Percentiles rank a stretch among this genome's conserved stretches.
These are phyloP conservation scores for Channa argus DNA, from an alignment of 2,113 vertebrate species.

Conservation along the genomic window DNA sequence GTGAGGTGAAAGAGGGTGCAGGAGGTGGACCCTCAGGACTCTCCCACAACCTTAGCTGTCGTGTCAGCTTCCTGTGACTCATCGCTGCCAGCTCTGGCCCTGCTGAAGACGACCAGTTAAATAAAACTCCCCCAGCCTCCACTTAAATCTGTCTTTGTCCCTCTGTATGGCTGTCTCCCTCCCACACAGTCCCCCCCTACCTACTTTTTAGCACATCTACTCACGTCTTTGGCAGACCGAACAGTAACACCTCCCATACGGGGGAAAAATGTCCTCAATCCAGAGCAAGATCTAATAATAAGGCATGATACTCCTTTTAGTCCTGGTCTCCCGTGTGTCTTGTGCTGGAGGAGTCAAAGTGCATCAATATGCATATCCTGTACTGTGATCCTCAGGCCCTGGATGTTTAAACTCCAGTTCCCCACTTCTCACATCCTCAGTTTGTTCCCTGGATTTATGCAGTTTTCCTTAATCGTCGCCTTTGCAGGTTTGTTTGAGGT, in stretches of 20 bases:
- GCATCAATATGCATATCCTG: slow-evolving; percentile 64
- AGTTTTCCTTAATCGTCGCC: slow-evolving; percentile 60
- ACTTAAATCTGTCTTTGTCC: slow-evolving; percentile 63
- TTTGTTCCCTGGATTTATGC: slow-evolving; percentile 53
- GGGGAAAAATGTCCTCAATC: slow-evolving; percentile 47
- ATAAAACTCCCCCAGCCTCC: slow-evolving; percentile 55
- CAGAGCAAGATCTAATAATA: slow-evolving; percentile 47
- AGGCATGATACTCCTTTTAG: slow-evolving; percentile 50
- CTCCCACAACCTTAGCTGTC: slow-evolving; percentile 75
- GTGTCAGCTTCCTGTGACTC: slow-evolving; percentile 79
- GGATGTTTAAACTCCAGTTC: slow-evolving; percentile 48
- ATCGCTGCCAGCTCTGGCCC: slow-evolving; percentile 67
- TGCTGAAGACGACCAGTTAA: slow-evolving; percentile 42
- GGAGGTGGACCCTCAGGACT: slow-evolving; percentile 60
- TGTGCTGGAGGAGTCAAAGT: slow-evolving; percentile 59
- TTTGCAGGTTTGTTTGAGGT: slow-evolving; percentile 41
- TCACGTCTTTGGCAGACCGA: slow-evolving; percentile 40
- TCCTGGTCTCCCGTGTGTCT: slow-evolving; percentile 21
- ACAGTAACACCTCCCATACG: slow-evolving; percentile 47
- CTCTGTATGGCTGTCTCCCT: slow-evolving; percentile 38
- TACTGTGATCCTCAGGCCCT: slow-evolving; percentile 45
- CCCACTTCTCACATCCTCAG: slow-evolving; percentile 39
- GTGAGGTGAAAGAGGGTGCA: slow-evolving; percentile 59
- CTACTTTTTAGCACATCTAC: slow-evolving; percentile 47
- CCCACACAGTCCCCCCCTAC: slow-evolving; percentile 57